These are phyloP conservation scores for Molossus alvarezi DNA, from an alignment of 2,797 vertebrate genomes.

Conservation along the genomic window DNA sequence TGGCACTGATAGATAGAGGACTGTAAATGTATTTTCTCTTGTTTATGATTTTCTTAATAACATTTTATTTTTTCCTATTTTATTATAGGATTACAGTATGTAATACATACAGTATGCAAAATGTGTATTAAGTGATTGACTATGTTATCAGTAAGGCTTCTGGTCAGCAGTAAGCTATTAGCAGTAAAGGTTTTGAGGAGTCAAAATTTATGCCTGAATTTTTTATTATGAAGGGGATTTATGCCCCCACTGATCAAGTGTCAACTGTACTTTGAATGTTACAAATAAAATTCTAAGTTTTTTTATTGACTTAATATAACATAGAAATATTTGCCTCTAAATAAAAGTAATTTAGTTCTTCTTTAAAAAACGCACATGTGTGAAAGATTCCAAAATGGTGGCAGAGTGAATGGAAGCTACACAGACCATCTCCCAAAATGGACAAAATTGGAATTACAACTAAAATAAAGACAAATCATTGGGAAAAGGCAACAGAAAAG, in stretches of 20 bases:
- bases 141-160: background rate
- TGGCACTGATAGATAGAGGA: background rate
- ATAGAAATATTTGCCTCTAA: slow-evolving; percentile 1
- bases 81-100: background rate
- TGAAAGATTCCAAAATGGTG: too few relatives aligned
- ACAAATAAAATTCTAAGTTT: background rate
- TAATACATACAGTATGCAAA: background rate
- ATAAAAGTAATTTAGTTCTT: background rate
- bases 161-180: background rate
- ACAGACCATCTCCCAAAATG: too few relatives aligned
- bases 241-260: background rate
- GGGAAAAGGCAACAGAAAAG: too few relatives aligned
- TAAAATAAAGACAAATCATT: too few relatives aligned
- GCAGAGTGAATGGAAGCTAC: too few relatives aligned
- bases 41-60: background rate
- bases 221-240: background rate
- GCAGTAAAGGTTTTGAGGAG: background rate
- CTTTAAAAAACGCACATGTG: background rate
- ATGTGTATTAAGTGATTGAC: background rate
- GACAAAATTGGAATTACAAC: too few relatives aligned
- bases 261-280: background rate
- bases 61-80: background rate
- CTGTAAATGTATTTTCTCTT: background rate
- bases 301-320: slow-evolving; percentile 4
- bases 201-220: background rate